Evolutionary conservation across 2,797 vertebrate species (phyloP).

Genomic region (Pogoniulus pusillus): DNA sequence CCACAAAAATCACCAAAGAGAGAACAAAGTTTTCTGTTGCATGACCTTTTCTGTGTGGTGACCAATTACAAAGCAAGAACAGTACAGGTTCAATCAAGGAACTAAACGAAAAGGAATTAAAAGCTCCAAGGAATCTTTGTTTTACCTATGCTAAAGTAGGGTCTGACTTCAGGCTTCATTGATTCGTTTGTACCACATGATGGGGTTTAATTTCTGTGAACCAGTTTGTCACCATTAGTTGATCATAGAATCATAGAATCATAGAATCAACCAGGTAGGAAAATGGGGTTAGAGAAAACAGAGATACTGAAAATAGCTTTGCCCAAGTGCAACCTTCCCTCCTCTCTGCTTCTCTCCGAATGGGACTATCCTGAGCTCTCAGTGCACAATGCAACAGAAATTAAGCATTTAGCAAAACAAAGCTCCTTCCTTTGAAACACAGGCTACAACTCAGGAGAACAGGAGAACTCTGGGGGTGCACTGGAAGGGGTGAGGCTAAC

Average conservation of each 20-base stretch:
- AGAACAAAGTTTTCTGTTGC: slow-evolving; percentile 42
- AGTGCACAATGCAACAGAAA: background rate
- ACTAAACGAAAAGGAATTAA: slow-evolving; percentile 58
- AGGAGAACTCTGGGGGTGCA: no score
- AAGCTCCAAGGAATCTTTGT: slow-evolving; percentile 34
- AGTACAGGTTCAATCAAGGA: slow-evolving; percentile 43
- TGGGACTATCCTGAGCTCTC: slow-evolving; percentile 2
- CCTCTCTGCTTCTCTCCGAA: background rate
- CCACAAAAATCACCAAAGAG: slow-evolving; percentile 22
- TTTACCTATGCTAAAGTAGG: slow-evolving; percentile 1
- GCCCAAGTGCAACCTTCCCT: background rate
- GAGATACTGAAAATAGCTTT: slow-evolving; percentile 37
- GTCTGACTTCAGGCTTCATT: background rate
- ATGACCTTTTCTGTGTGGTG: slow-evolving; percentile 41
- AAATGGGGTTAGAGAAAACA: slow-evolving; percentile 29
- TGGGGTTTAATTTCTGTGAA: slow-evolving; percentile 26
- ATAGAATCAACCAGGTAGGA: no score
- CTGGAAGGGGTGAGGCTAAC: no score
- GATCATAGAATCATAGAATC: no score
- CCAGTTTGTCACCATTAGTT: slow-evolving; percentile 26
- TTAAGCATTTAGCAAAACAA: background rate
- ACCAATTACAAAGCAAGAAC: slow-evolving; percentile 36
- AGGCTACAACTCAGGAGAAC: background rate
- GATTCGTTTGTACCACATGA: background rate
- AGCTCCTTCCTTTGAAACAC: background rate